Evolutionary conservation across 1,140 invertebrate genomes (phyloP), one percentile per base, ranked within the genome.

Genomic region (Cecropterus lyciades): DNA sequence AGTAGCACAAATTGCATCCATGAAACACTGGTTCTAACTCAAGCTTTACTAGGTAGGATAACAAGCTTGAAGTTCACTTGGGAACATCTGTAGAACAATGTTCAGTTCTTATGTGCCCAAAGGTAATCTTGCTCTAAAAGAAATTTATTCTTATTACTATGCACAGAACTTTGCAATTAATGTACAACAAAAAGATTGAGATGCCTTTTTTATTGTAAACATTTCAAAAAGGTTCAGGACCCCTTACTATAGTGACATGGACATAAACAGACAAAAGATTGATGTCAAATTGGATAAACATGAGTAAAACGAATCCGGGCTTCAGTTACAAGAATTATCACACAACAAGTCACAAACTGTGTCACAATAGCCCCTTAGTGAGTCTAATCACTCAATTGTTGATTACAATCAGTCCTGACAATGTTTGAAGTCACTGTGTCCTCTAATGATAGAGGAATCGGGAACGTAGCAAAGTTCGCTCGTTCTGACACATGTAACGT

Each of bases 401-500:
- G 60, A 30, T 64, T 13, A 53, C 60, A 64, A 53, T 63, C 60
- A 49, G 48, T 40, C 30, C 8, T n/a, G 11, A 49, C 59, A 52
- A 42, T 55, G 52, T 69, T 56, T 63, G 66, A 30, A 33, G 3
- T 14, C 27, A 48, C 27, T 11, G 49, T 33, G 27, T 10, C 45
- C 4, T 53, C 20, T 55, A 9, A 59, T 37, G 46, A 6, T 16
- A n/a, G 10, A 48, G n/a, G 6, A 33, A 43, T 42, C 5, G 3
- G 20, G 0, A 42, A 15, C n/a, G 16, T 24, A 5, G 7, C 27
- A 51, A 24, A 51, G 24, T 63, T 30, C 16, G n/a, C 37, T 59
- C 45, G n/a, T 51, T 46, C 49, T 60, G 68, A 65, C 68, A 64
- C 66, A 66, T 48, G 59, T 60, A 67, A 62, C 24, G 60, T 49